Base-by-base conservation (phyloP, 2,888 invertebrate species). In the Melinopterus prodromus region DNA sequence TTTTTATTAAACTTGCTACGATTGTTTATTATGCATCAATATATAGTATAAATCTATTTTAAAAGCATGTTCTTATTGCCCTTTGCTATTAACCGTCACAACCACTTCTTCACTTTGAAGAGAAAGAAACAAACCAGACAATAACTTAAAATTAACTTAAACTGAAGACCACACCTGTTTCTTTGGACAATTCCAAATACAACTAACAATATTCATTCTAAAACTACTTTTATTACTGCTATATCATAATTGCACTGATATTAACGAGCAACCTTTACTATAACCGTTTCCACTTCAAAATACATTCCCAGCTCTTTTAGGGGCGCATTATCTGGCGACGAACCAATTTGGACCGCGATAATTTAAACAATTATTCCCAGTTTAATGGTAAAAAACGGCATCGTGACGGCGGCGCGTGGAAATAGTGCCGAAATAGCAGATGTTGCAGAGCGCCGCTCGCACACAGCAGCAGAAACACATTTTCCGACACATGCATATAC, bases 371-470 rank as follows among this genome's bases (percentile, higher is more conserved):
- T 80, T 80, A 80, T 78, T 80, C 80, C 80, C 71, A 72, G 80
- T 80, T 81, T 81, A 81, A 81, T 78, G 80, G 80, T 69, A 79
- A 83, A 83, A 83, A 81, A 81, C 77, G 81, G 77, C 77, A 79
- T 78, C 69, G 74, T 70, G 72, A 76, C 70, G 78, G 74, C 75
- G n/a, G n/a, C n/a, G n/a, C n/a, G 12, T 53, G 70, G 80, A 80
- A 80, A 80, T 80, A 80, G 77, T 79, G 72, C 16, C 37, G 76
- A 76, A 77, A 69, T 69, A 37, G 75, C 79, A 79, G 79, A 79
- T 79, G 80, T 78, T 72, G 69, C 78, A 38, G 74, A 38, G 74
- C 35, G 15, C 6, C 37, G n/a, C 16, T 6, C 69, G 15, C 69
- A 69, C 35, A 26, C 72, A 35, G 26, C 16, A 70, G 37, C 71